These are phyloP conservation scores for Trissolcus basalis DNA, from an alignment of 1,140 invertebrate species.

Conservation along the genomic window DNA sequence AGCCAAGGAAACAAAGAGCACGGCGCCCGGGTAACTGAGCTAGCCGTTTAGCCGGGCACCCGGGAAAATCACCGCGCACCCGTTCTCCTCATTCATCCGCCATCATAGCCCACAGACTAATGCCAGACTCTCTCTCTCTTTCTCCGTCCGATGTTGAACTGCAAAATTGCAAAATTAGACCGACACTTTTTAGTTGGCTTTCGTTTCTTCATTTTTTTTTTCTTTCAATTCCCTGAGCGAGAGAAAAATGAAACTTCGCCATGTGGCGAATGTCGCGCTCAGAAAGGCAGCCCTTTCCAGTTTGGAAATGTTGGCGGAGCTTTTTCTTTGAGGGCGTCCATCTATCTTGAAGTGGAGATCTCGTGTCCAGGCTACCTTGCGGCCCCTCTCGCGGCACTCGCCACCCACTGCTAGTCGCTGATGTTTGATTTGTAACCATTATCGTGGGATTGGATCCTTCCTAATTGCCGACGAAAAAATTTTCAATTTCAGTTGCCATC, in stretches of 20 bases:
- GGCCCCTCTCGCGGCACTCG: conserved; percentile 17
- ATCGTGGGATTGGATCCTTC: conserved; percentile 19
- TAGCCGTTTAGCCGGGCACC: conserved; percentile 60
- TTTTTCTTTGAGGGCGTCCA: conserved; percentile 30
- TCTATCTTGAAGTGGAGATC: conserved; percentile 24
- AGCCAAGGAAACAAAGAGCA: conserved; percentile 59
- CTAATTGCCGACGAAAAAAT: conserved; percentile 48
- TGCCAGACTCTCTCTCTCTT: no score
- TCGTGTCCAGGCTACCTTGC: conserved; percentile 36
- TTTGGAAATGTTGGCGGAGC: conserved; percentile 25
- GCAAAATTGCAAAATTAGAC: no score
- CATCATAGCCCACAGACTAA: conserved; percentile 10
- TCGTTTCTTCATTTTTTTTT: no score
- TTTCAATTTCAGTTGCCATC: conserved; percentile 43
- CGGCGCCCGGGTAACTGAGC: conserved; percentile 62
- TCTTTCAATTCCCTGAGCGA: no score
- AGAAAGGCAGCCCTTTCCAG: no score
- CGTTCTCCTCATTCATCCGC: conserved; percentile 19
- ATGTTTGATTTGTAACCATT: conserved; percentile 42
- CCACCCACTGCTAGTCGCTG: conserved; percentile 36
- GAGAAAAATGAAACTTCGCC: conserved; percentile 1
- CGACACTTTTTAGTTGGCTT: no score
- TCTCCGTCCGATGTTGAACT: no score
- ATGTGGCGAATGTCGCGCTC: conserved; percentile 8
- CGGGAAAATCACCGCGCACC: conserved; percentile 41